These are phyloP conservation scores for Anoncus sp. DNA, from an alignment of 2,888 invertebrate genomes.

Conservation along the genomic window DNA sequence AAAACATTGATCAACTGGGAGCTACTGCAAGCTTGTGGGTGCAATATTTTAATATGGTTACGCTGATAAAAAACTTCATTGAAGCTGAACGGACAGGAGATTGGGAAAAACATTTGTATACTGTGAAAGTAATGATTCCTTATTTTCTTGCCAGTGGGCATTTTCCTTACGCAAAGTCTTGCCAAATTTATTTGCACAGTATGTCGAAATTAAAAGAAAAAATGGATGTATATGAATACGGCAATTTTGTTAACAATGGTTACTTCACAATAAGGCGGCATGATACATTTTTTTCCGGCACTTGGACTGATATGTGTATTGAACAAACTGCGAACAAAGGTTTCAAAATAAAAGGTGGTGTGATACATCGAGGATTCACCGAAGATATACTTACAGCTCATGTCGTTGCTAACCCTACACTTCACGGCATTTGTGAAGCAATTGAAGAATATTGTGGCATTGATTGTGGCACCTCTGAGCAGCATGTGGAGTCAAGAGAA, in stretches of 20 bases:
- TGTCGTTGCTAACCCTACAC: conserved; percentile 38
- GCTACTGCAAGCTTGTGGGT: no score
- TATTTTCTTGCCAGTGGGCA: conserved; percentile 66
- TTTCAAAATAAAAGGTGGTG: conserved; percentile 58
- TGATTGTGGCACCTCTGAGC: conserved; percentile 43
- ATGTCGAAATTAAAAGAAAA: conserved; percentile 52
- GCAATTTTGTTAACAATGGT: background rate
- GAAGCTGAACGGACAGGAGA: background rate
- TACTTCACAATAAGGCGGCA: no score
- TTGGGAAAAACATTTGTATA: background rate
- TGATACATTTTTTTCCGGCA: no score
- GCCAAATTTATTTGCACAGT: conserved; percentile 62
- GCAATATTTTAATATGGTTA: no score
- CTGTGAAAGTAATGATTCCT: conserved; percentile 14
- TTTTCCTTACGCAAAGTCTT: conserved; percentile 62
- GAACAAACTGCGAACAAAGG: conserved; percentile 19
- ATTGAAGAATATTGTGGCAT: conserved; percentile 33
- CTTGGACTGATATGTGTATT: no score
- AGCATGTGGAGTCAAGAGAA: conserved; percentile 59
- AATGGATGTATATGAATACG: conserved; percentile 27
- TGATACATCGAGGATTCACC: conserved; percentile 46
- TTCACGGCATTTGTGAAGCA: conserved; percentile 23
- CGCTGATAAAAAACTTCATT: no score
- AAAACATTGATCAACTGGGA: no score
- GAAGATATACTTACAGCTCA: conserved; percentile 30